Conservation (phyloP, 2,888 invertebrate genomes). For the Dicroscelio sp. region DNA sequence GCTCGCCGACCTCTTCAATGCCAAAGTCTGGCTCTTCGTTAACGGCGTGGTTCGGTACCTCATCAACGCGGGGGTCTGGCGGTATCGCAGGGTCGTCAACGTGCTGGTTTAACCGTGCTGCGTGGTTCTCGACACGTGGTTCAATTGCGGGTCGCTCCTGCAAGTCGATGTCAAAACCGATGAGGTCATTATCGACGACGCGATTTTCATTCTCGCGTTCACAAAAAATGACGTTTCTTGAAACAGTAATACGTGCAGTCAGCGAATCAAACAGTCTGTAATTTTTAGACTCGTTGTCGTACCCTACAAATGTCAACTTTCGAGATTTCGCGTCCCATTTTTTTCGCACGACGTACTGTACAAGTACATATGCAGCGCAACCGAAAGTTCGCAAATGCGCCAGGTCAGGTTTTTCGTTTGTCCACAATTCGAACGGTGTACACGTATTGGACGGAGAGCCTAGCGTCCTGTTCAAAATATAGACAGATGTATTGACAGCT, state of each 20-base stretch:
- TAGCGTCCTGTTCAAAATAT: constrained; percentile 42
- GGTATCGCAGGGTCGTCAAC: too few species aligned
- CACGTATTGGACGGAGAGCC: too few species aligned
- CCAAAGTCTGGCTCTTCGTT: too few species aligned
- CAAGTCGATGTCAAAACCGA: too few species aligned
- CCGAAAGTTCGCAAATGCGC: constrained; percentile 72
- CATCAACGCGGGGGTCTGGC: too few species aligned
- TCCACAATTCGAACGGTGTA: too few species aligned
- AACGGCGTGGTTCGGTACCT: too few species aligned
- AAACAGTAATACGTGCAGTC: constrained; percentile 38
- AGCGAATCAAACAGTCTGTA: constrained; percentile 59
- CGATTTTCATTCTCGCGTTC: constrained; percentile 7
- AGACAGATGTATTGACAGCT: constrained; percentile 70
- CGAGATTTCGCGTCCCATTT: constrained; percentile 75
- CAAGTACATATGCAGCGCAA: constrained; percentile 50
- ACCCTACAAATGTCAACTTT: constrained; percentile 70
- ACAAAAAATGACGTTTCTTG: constrained; percentile 64
- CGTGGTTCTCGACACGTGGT: too few species aligned
- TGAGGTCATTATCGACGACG: too few species aligned
- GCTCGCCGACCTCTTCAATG: too few species aligned
- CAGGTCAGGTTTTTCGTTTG: constrained; percentile 66
- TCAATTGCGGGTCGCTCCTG: too few species aligned
- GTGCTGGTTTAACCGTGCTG: too few species aligned
- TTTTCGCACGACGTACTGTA: constrained; percentile 54
- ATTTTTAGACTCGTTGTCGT: constrained; percentile 67